These are phyloP conservation scores for Drosophila crucigera DNA, from an alignment of 2,888 invertebrate species.

Conservation along the genomic window DNA sequence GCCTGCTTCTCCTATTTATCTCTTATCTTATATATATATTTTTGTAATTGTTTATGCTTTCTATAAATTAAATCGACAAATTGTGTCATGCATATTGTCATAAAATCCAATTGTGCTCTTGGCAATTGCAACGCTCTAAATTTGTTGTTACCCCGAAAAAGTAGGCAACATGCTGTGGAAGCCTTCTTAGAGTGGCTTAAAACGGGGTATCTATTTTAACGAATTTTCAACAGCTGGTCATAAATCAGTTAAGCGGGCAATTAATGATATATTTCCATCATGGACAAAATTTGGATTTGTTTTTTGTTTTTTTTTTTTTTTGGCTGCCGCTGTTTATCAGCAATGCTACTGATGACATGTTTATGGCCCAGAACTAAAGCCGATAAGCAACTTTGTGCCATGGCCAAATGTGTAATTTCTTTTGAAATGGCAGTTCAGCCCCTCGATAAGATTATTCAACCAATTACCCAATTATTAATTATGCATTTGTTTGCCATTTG, in stretches of 20 bases:
- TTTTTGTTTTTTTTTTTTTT: too few species aligned
- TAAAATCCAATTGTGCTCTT: too few species aligned
- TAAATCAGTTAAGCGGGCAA: conserved; percentile 53
- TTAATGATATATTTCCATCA: conserved; percentile 24
- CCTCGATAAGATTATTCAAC: conserved; percentile 49
- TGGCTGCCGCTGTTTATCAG: conserved; percentile 17
- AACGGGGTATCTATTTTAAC: background rate
- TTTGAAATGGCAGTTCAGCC: conserved; percentile 19
- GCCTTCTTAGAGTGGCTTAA: too few species aligned
- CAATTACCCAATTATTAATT: conserved; percentile 59
- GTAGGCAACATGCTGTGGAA: conserved; percentile 7
- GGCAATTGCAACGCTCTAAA: background rate
- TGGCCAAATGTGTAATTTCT: conserved; percentile 15
- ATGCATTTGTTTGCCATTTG: conserved; percentile 20
- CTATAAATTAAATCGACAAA: background rate
- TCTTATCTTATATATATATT: too few species aligned
- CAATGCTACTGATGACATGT: conserved; percentile 35
- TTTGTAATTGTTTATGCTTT: background rate
- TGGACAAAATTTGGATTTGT: background rate
- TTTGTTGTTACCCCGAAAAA: conserved; percentile 19
- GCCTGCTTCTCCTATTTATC: background rate
- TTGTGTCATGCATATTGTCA: background rate
- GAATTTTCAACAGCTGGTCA: background rate
- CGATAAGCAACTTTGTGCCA: conserved; percentile 16
- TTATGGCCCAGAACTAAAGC: conserved; percentile 17